Evolutionary conservation across 2,797 vertebrate species (phyloP).

Genomic region (Chloroceryle inda): DNA sequence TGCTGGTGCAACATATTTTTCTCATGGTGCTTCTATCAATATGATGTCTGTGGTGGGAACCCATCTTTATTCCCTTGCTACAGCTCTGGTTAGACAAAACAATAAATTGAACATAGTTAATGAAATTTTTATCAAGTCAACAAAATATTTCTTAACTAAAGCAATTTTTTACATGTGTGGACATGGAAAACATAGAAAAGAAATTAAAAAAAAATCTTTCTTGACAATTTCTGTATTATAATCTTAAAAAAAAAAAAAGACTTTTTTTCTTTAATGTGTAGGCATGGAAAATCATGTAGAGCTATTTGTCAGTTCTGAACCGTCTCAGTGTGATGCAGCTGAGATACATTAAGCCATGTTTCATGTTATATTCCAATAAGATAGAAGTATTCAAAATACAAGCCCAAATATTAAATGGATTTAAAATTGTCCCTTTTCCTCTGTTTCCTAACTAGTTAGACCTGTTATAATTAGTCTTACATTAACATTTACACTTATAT

Average conservation of each 20-base stretch:
- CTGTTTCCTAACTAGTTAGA: background rate
- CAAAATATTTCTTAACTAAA: background rate
- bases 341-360: background rate
- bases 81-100: background rate
- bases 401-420: background rate
- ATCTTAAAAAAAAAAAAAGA: background rate
- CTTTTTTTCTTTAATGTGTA: background rate
- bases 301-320: background rate
- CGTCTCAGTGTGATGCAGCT: background rate
- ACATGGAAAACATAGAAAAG: background rate
- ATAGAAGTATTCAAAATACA: background rate
- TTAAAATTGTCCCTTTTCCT: background rate
- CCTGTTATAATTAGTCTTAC: background rate
- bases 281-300: background rate
- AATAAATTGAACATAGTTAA: background rate
- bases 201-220: too few relatives aligned
- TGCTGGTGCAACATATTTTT: background rate
- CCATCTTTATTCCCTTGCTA: background rate
- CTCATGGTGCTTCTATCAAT: background rate
- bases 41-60: background rate
- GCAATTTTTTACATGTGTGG: background rate
- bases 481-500: background rate
- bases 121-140: background rate
- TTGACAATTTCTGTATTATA: background rate
- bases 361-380: background rate